A percentile compares a stretch with the other conserved stretches of the same genome.
Conservation (phyloP, 2,888 invertebrate species). For the Ophion slaviceki region DNA sequence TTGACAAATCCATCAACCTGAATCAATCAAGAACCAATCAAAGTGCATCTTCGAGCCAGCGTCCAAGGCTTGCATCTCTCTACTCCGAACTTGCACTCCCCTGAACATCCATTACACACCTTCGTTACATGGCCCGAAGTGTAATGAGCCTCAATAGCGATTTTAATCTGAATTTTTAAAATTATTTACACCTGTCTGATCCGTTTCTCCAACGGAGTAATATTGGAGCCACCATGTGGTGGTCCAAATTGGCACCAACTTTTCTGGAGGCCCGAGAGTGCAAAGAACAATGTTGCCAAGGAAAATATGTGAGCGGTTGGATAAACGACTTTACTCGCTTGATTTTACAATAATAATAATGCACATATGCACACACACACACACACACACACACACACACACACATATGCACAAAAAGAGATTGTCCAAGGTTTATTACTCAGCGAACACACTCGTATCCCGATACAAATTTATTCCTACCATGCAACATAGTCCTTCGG, state of each 20-base stretch:
- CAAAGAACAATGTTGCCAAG: background rate
- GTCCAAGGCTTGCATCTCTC: too few relatives aligned
- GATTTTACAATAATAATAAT: background rate
- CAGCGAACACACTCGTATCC: conserved; percentile 23
- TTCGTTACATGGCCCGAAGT: too few relatives aligned
- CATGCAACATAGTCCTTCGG: conserved; percentile 58
- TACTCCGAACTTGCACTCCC: too few relatives aligned
- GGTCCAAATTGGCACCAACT: conserved; percentile 3
- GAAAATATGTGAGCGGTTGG: conserved; percentile 12
- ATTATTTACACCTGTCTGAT: background rate
- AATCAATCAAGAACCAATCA: background rate
- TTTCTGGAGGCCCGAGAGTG: background rate
- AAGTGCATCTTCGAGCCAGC: too few relatives aligned
- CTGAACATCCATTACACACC: too few relatives aligned
- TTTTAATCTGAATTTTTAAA: background rate
- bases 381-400: background rate
- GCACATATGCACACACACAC: background rate
- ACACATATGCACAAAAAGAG: background rate
- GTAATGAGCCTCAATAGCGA: too few relatives aligned
- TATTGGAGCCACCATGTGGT: background rate
- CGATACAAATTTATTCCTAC: conserved; percentile 56
- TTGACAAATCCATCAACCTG: background rate
- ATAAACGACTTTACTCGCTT: background rate
- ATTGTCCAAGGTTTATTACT: conserved; percentile 54
- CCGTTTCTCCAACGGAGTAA: background rate